A percentile compares a stretch with the other conserved stretches of the same genome.
These are phyloP conservation scores for Trissoscelio sp. DNA, from an alignment of 2,888 invertebrate species.

Conservation along the genomic window DNA sequence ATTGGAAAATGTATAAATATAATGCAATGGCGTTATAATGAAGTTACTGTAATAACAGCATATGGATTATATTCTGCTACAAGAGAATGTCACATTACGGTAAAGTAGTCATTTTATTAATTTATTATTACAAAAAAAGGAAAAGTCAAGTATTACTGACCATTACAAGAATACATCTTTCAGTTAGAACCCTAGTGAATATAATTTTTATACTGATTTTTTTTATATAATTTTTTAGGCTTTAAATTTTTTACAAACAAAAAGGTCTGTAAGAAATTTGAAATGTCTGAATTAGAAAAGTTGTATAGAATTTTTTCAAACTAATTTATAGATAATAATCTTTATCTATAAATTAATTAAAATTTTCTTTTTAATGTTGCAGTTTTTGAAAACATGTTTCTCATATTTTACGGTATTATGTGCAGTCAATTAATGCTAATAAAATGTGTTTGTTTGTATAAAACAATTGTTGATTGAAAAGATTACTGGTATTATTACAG, in stretches of 20 bases:
- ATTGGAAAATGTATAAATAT: conserved; percentile 41
- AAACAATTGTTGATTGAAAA: too few relatives aligned
- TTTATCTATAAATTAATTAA: background rate
- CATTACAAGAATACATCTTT: too few relatives aligned
- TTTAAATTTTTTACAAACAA: too few relatives aligned
- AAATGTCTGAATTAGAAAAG: too few relatives aligned
- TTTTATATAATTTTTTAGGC: background rate
- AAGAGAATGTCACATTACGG: conserved; percentile 3
- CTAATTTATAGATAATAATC: too few relatives aligned
- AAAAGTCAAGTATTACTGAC: too few relatives aligned
- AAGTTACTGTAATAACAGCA: background rate
- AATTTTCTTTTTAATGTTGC: background rate
- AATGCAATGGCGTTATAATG: conserved; percentile 43
- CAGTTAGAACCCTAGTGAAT: too few relatives aligned
- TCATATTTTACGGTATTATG: conserved; percentile 10
- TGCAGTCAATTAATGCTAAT: background rate
- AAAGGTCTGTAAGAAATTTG: too few relatives aligned
- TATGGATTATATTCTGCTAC: conserved; percentile 7
- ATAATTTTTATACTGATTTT: too few relatives aligned
- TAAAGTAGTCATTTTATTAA: background rate
- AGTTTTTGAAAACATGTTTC: conserved; percentile 24
- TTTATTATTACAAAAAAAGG: background rate
- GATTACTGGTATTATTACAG: too few relatives aligned
- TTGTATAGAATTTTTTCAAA: too few relatives aligned
- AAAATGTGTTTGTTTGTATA: too few relatives aligned